Percentiles rank a stretch among this genome's conserved stretches.
Evolutionary conservation across 1,140 invertebrate genomes (phyloP).

Genomic region (Tetragnatha versicolor): DNA sequence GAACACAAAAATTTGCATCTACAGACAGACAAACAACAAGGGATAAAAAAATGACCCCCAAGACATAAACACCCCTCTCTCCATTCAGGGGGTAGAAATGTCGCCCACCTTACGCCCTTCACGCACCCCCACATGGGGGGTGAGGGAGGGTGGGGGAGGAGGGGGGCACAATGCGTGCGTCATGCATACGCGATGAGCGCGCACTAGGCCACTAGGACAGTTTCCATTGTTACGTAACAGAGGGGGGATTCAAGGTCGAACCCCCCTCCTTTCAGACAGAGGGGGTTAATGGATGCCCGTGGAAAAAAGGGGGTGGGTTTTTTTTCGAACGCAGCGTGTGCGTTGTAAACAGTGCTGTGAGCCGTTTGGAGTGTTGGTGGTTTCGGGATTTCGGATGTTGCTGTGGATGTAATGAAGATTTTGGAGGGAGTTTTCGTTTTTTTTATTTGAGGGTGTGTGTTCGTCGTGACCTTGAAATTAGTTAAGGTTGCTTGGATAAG

Average conservation of each 20-base stretch:
- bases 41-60: slow-evolving; percentile 3
- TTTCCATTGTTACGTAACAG: slow-evolving; percentile 46
- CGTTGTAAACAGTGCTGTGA: background rate
- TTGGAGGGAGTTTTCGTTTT: too few species aligned
- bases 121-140: background rate
- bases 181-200: slow-evolving; percentile 35
- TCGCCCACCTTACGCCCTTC: slow-evolving; percentile 16
- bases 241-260: slow-evolving; percentile 46
- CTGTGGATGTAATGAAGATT: background rate
- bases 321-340: background rate
- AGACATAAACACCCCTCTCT: background rate
- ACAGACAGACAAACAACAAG: too few species aligned
- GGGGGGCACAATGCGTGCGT: slow-evolving; percentile 38
- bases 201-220: slow-evolving; percentile 51
- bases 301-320: background rate
- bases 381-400: background rate
- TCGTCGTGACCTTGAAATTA: too few species aligned
- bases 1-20: too few species aligned
- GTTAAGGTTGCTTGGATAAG: too few species aligned
- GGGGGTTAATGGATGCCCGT: slow-evolving; percentile 34
- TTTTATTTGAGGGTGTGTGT: too few species aligned
- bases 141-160: background rate
- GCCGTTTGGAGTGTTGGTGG: background rate
- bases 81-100: too few species aligned
- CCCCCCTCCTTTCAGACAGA: slow-evolving; percentile 21